Evolutionary conservation across 2,113 vertebrate genomes (phyloP), one percentile per base, ranked within the genome.

Genomic region (Corythoichthys haematopterus): DNA sequence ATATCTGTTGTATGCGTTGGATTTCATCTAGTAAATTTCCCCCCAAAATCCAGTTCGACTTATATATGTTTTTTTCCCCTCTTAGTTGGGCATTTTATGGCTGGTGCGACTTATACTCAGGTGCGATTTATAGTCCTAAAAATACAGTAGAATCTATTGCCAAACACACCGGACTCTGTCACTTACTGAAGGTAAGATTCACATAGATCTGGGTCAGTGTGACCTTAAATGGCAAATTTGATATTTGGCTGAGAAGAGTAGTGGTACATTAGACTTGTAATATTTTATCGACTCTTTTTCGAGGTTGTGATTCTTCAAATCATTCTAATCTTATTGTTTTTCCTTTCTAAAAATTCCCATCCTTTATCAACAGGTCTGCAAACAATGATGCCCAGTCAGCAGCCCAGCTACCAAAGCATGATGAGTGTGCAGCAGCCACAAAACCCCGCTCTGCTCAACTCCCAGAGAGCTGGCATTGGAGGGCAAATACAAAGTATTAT

Each of bases 401-500:
- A 96, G 88, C 94, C 95, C 65, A 88, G 93, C 78, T 98, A 95
- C 91, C 97, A 97, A 90, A 90, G 94, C 72, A 94, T 98, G 77
- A 95, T 98, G 82, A 94, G 96, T 72, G 96, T 97, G 74, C 97
- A 98, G 87, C 96, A 96, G 84, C 90, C 96, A 0, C 95, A 95
- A 86, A 96, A 93, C 82, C 92, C 94, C 5, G 90, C 90, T 77
- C 92, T 99, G 61, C 93, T 98, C 70, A 92, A 88, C 88, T 92
- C 89, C 76, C 97, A 98, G 88, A 94, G 96, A 82, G 89, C 88
- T 14, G 74, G 80, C 12, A 92, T 98, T 82, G 94, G 93, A 13
- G 92, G 88, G 84, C 97, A 98, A 81, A 97, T 98, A 93, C 95
- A 95, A 89, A 94, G 96, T 83, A 94, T 99, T 83, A 95, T 99